Evolutionary conservation across 2,113 vertebrate species (phyloP).

Genomic region (Lagopus muta): DNA sequence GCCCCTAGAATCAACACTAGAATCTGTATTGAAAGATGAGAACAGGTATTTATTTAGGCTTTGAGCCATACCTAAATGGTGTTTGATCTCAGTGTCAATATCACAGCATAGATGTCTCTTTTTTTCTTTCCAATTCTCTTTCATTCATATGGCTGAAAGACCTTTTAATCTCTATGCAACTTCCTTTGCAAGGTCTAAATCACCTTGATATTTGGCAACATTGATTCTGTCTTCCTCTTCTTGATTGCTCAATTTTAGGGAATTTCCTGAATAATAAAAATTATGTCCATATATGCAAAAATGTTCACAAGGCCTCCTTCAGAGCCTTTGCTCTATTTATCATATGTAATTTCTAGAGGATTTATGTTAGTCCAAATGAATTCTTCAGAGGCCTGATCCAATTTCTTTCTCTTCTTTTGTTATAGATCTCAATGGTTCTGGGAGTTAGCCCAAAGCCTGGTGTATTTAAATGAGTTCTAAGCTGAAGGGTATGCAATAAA

Average conservation of each 20-base stretch:
- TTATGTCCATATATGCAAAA: slow-evolving; percentile 1
- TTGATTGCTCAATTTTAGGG: slow-evolving; percentile 31
- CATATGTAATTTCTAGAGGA: slow-evolving; percentile 33
- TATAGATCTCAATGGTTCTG: neutral
- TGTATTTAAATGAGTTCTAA: slow-evolving; percentile 44
- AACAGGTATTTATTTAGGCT: slow-evolving; percentile 44
- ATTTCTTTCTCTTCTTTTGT: slow-evolving; percentile 38
- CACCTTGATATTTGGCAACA: slow-evolving; percentile 59
- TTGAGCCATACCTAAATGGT: slow-evolving; percentile 33
- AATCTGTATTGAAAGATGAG: neutral
- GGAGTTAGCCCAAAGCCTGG: slow-evolving; percentile 37
- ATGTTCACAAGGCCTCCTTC: neutral
- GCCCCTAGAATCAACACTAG: neutral
- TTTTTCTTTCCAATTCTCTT: slow-evolving; percentile 35
- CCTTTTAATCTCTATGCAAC: slow-evolving; percentile 53
- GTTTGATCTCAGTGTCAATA: slow-evolving; percentile 33
- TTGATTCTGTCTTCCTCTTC: slow-evolving; percentile 33
- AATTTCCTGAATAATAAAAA: slow-evolving; percentile 62
- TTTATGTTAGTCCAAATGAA: slow-evolving; percentile 31
- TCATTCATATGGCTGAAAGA: slow-evolving; percentile 50
- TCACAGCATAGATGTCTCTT: slow-evolving; percentile 20
- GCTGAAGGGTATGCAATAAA: slow-evolving; percentile 36
- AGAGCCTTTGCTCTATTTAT: slow-evolving; percentile 20
- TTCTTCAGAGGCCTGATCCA: neutral
- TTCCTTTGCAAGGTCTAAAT: slow-evolving; percentile 55